These are phyloP conservation scores for Neogale vison DNA, from an alignment of 2,113 vertebrate species.

Conservation along the genomic window DNA sequence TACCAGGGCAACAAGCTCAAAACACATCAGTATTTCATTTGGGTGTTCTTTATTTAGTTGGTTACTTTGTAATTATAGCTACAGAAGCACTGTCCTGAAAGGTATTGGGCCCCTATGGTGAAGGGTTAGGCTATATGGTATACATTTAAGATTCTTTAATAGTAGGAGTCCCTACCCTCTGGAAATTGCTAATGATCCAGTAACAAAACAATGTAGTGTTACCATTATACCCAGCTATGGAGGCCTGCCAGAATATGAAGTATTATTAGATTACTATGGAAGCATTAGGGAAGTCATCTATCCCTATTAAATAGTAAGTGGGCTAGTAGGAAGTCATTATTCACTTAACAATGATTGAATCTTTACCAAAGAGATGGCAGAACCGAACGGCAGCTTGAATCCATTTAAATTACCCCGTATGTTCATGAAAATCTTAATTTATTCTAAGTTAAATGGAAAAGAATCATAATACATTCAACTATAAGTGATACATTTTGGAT, in stretches of 20 bases:
- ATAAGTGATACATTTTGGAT: background rate
- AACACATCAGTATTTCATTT: background rate
- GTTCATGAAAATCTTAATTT: background rate
- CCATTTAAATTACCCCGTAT: background rate
- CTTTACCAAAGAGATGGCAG: slow-evolving; percentile 4
- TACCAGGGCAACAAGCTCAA: background rate
- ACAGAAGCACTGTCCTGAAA: background rate
- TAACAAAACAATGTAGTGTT: background rate
- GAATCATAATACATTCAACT: background rate
- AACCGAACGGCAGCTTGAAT: background rate
- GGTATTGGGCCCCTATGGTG: background rate
- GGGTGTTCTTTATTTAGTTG: background rate
- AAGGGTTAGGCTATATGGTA: background rate
- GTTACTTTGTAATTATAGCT: background rate
- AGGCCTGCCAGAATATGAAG: background rate
- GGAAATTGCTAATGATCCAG: slow-evolving; percentile 25
- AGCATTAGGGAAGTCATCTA: background rate
- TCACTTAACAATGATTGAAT: background rate
- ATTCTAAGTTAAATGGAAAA: slow-evolving; percentile 2
- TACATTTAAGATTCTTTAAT: background rate
- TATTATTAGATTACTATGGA: slow-evolving; percentile 18
- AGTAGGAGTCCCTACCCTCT: background rate
- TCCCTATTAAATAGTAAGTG: background rate
- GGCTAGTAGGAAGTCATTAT: background rate
- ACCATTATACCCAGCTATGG: background rate